Evolutionary conservation across 2,797 vertebrate species (phyloP).

Genomic region (Anguilla marmorata): DNA sequence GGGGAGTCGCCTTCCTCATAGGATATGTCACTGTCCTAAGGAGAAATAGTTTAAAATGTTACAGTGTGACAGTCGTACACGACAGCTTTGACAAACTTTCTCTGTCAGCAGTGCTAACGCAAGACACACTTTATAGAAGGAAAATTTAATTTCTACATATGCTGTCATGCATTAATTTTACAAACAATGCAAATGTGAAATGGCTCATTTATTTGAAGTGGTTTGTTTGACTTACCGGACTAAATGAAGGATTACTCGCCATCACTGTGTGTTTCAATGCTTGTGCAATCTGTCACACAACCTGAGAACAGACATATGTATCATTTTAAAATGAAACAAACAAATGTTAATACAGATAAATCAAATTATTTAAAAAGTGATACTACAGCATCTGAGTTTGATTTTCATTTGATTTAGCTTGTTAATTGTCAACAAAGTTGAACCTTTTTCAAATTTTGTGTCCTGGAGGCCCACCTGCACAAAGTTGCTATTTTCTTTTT

Average conservation of each 20-base stretch:
- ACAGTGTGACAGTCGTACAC: not conserved
- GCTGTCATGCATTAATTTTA: not conserved
- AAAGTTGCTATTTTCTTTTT: not conserved
- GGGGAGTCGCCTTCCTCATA: conserved; percentile 14
- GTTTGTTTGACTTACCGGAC: conserved; percentile 38
- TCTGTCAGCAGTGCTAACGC: not conserved
- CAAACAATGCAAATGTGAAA: not conserved
- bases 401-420: not conserved
- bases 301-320: conserved; percentile 27
- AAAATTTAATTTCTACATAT: not conserved
- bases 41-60: conserved; percentile 17
- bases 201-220: not conserved
- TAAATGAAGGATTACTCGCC: conserved; percentile 15
- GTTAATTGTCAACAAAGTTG: not conserved
- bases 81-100: not conserved
- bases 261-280: not conserved
- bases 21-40: conserved; percentile 26
- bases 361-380: not conserved
- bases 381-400: not conserved
- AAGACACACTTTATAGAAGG: not conserved
- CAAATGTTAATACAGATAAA: not conserved
- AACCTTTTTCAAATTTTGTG: not conserved
- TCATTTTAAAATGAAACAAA: conserved; percentile 17
- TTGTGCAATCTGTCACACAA: conserved; percentile 21
- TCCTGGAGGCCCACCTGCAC: not conserved